Percentiles rank a stretch among this genome's conserved stretches.
Conservation (phyloP, 2,888 invertebrate species). For the Lapara coniferarum region DNA sequence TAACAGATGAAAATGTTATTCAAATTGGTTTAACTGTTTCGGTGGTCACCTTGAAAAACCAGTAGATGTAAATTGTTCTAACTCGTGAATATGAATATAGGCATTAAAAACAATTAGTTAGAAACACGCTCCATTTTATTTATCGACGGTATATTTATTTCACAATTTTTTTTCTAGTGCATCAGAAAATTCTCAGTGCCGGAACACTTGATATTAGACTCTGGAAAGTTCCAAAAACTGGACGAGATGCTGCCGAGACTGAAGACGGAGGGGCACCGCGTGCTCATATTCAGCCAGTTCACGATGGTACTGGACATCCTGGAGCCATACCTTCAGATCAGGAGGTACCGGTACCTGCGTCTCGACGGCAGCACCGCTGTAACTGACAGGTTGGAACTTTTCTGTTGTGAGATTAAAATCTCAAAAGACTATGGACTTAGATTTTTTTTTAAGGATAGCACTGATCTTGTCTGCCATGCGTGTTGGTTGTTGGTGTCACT, state of each 20-base stretch:
- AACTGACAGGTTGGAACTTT: constrained; percentile 83
- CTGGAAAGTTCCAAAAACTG: constrained; percentile 93
- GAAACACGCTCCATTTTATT: no score
- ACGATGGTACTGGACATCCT: constrained; percentile 97
- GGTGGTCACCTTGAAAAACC: no score
- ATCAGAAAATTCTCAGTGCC: constrained; percentile 86
- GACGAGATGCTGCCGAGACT: constrained; percentile 90
- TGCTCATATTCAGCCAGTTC: constrained; percentile 98
- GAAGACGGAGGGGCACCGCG: constrained; percentile 89
- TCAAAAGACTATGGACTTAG: no score
- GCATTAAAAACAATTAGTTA: not conserved
- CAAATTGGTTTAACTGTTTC: no score
- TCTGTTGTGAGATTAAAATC: no score
- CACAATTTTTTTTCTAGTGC: constrained; percentile 68
- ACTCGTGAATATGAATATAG: not conserved
- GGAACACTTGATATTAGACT: constrained; percentile 88
- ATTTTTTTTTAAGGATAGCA: no score
- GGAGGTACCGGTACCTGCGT: constrained; percentile 89
- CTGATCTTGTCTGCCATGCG: no score
- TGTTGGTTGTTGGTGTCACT: no score
- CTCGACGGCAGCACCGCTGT: constrained; percentile 96
- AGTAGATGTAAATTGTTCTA: not conserved
- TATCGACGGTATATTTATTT: no score
- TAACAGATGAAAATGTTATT: no score
- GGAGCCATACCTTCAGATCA: constrained; percentile 92